Evolutionary conservation across 35 echinoderm and acorn worm genomes (phyloP), one percentile per base, ranked within the genome.

Genomic region (Anneissia japonica): DNA sequence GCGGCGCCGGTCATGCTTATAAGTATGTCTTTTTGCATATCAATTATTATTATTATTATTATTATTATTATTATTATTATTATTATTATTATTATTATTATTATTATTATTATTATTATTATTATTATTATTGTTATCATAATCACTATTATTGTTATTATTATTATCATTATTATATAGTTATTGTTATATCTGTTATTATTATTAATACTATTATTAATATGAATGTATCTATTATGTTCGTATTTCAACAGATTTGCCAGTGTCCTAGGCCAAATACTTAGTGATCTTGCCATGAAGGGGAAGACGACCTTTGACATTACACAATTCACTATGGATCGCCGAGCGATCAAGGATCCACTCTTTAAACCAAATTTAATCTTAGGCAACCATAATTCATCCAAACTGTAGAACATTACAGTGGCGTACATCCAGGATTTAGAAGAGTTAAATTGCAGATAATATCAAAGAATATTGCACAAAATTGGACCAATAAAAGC

Each of bases 1-100:
- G 85, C 86, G 95, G 95, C 12, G 95, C 95, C 74, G 95, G 91
- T 10, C 91, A 97, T 82, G 91, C 92, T 26, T 97, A 76, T 83
- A 97, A 97, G 95, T 97, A 75, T 91, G 95, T 89, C 0, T 16
- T 46, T 41, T 36, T 72, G 12, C 16, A 45, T 43, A 43, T 43
- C 40, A 43, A 43, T 6, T 43, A 43, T 14, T 43, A 6, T 6
- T 43, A 6, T 43, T 4, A 64, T 64, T 64, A 6, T 12, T 19
- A n/a, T n/a, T 64, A 23, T 64, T 9, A 12, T 16, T 64, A 64
- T 64, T n/a, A n/a, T n/a, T n/a, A n/a, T n/a, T n/a, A n/a, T n/a
- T n/a, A n/a, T n/a, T n/a, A n/a, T n/a, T n/a, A n/a, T 64, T 14
- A 64, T 64, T 13, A 14, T 14, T 14, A 13, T 64, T 64, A 64